Evolutionary conservation across 2,113 vertebrate species (phyloP).

Genomic region (Microtus richardsoni): DNA sequence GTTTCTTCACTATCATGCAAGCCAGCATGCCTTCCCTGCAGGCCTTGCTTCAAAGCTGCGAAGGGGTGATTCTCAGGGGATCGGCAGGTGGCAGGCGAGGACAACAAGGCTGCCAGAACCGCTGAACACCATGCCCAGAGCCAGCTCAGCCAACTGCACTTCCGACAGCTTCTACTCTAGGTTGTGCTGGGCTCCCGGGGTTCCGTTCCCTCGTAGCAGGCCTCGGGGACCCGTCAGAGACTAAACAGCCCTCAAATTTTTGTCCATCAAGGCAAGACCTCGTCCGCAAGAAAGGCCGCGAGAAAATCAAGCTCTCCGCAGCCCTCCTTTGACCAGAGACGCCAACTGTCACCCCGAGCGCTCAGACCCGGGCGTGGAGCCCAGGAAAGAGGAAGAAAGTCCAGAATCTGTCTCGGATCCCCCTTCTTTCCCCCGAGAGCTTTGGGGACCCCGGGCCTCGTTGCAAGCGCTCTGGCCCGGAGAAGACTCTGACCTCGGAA

Average conservation of each 20-base stretch:
- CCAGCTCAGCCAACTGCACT: fast-evolving
- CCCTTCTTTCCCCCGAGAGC: not conserved
- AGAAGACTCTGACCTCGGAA: not conserved
- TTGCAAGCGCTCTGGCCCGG: not conserved
- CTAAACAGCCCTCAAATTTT: not conserved
- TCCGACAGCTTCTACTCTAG: not conserved
- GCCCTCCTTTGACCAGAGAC: not conserved
- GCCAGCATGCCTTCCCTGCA: too few species aligned
- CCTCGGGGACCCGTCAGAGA: not conserved
- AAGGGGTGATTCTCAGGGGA: not conserved
- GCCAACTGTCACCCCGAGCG: not conserved
- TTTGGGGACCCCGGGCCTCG: not conserved
- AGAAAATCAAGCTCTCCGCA: not conserved
- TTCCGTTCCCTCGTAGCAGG: not conserved
- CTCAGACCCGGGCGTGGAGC: not conserved
- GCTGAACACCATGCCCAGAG: not conserved
- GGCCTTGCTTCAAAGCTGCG: too few species aligned
- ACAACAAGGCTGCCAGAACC: not conserved
- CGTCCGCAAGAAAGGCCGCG: not conserved
- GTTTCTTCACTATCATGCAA: not conserved
- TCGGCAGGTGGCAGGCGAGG: constrained; percentile 59
- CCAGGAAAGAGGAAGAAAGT: not conserved
- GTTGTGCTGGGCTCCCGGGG: not conserved
- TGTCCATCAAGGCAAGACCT: not conserved
- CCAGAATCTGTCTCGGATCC: not conserved